These are phyloP conservation scores for Tauraco hartlaubi DNA, from an alignment of 2,797 vertebrate species.

Conservation along the genomic window DNA sequence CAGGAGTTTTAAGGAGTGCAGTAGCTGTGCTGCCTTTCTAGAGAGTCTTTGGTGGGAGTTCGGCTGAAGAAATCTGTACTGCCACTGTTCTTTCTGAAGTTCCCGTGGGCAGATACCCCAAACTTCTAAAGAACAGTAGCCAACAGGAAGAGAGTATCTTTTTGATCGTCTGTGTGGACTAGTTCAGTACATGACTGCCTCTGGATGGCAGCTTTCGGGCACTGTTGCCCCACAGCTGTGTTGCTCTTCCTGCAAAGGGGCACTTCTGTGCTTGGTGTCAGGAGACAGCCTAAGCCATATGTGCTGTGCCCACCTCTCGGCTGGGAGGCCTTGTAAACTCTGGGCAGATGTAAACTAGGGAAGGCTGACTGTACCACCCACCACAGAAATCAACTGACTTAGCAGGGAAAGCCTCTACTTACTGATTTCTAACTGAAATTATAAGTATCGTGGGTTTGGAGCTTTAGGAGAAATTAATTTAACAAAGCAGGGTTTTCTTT, in stretches of 20 bases:
- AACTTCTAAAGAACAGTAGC: neutral
- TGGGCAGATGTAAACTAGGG: too few relatives aligned
- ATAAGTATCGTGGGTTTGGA: neutral
- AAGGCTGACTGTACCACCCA: neutral
- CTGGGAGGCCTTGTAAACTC: neutral
- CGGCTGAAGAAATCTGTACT: neutral
- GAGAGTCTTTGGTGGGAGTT: neutral
- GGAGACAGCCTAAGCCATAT: rapidly evolving
- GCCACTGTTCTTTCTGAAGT: neutral
- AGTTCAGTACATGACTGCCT: neutral
- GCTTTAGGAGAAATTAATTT: neutral
- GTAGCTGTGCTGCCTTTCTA: neutral
- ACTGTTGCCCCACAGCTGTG: neutral
- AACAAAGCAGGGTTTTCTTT: neutral
- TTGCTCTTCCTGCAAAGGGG: neutral
- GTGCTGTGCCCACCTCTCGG: too few relatives aligned
- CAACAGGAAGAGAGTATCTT: neutral
- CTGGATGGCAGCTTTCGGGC: neutral
- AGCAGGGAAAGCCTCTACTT: neutral
- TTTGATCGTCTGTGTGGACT: neutral
- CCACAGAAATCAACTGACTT: neutral
- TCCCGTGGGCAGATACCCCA: neutral
- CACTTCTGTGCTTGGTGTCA: too few relatives aligned
- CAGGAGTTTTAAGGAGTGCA: neutral
- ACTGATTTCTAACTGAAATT: neutral